Base-by-base conservation (phyloP, 2,797 vertebrate species). In the Ciconia nigra region DNA sequence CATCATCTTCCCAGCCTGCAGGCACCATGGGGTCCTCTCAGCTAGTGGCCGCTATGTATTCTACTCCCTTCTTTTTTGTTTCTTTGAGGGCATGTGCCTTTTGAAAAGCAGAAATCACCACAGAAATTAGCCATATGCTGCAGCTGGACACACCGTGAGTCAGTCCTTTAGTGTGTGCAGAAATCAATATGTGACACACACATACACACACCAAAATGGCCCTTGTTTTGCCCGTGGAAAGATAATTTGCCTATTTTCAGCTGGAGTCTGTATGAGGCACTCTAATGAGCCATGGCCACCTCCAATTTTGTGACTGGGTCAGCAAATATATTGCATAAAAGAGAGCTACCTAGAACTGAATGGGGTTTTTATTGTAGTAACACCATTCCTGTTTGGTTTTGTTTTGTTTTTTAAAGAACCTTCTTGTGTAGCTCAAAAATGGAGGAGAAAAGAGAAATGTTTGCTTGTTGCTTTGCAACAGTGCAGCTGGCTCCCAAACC, bases 11-110 rank as follows among this genome's bases (percentile, higher is more conserved):
- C 15, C 57, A 59, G 33, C 52, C 79, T 21, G 3, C 59, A 72
- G 51, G 25, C 29, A 12, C 42, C 0, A 0, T 24, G 31, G n/a
- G 13, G 28, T 42, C 26, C 55, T 42, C 72, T 62, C 15, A 21
- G 49, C 15, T 20, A 12, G 42, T 15, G 57, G 39, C 35, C 44
- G 9, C 81, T 47, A 2, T 5, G 10, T 21, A 4, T 62, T 74
- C 73, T 29, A 2, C 54, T 93, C n/a, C 12, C 14, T 55, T 35
- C 15, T 49, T 29, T 46, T 63, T 49, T 47, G 20, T 69, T 74
- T 74, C 66, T 76, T 59, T 25, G 70, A 49, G 26, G 46, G 9
- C 58, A 31, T 0, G 1, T 81, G 46, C 37, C 58, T 84, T 82
- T 69, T 51, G 58, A 76, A 51, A 41, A 54, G 41, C 78, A 89